These are phyloP conservation scores for Rhamnusium bicolor DNA, from an alignment of 2,888 invertebrate genomes.

Conservation along the genomic window DNA sequence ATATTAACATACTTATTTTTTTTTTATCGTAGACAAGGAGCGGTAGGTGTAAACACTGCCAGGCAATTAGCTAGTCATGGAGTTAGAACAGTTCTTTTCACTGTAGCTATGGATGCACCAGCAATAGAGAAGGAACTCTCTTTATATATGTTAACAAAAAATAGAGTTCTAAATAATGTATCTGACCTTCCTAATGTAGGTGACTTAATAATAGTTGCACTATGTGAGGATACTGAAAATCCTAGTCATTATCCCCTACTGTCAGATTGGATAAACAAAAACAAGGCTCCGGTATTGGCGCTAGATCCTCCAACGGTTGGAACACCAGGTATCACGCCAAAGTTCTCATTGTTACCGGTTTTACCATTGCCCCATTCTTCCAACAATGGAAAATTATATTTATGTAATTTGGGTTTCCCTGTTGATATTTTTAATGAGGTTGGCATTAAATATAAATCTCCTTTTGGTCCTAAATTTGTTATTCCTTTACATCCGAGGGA, in stretches of 20 bases:
- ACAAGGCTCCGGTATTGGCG: slow-evolving; percentile 82
- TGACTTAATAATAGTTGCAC: slow-evolving; percentile 75
- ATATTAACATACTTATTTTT: too few species aligned
- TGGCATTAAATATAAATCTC: slow-evolving; percentile 86
- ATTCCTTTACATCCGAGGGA: slow-evolving; percentile 78
- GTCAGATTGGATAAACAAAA: slow-evolving; percentile 80
- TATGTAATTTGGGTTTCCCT: slow-evolving; percentile 90
- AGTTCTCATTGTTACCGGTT: slow-evolving; percentile 81
- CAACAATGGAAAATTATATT: slow-evolving; percentile 83
- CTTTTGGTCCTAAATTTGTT: slow-evolving; percentile 88
- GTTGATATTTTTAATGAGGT: slow-evolving; percentile 82
- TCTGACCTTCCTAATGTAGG: slow-evolving; percentile 71
- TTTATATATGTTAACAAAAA: slow-evolving; percentile 79
- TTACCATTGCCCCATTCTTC: slow-evolving; percentile 79
- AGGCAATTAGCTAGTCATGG: slow-evolving; percentile 89
- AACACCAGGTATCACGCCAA: slow-evolving; percentile 75
- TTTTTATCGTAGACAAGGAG: slow-evolving; percentile 70
- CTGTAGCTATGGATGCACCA: slow-evolving; percentile 63
- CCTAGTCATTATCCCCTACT: slow-evolving; percentile 72
- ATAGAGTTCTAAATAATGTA: slow-evolving; percentile 74
- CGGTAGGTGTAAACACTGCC: slow-evolving; percentile 83
- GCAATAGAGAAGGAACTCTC: slow-evolving; percentile 77
- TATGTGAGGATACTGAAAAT: slow-evolving; percentile 71
- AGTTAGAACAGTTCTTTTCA: slow-evolving; percentile 77
- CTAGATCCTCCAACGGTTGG: slow-evolving; percentile 84